phyloP scores from a whole-genome alignment of 1,140 invertebrate species.

The Magallana gigas region DNA sequence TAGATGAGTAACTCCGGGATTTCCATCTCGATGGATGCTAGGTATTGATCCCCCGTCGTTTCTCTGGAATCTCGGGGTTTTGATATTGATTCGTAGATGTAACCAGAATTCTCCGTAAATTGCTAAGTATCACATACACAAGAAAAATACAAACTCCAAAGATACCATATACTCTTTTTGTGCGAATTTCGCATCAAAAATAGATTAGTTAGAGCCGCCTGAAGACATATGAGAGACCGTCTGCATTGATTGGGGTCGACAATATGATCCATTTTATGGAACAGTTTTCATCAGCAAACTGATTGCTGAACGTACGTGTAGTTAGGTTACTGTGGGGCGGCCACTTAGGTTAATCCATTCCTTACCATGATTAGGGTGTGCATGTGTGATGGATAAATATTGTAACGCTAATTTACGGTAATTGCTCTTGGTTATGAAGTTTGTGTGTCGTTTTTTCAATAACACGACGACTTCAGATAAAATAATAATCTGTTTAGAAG shows the following conservation, averaged over 20 bases:
- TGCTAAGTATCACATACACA: slow-evolving; percentile 15
- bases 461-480: no score
- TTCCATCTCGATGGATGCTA: slow-evolving; percentile 7
- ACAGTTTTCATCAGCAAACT: neutral
- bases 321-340: neutral
- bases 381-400: neutral
- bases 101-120: slow-evolving; percentile 16
- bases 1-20: neutral
- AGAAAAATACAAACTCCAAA: neutral
- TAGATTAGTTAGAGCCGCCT: slow-evolving; percentile 5
- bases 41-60: neutral
- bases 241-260: slow-evolving; percentile 27
- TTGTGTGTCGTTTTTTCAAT: no score
- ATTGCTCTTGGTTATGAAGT: neutral
- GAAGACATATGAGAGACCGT: neutral
- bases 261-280: slow-evolving; percentile 18
- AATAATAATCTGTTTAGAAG: no score
- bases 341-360: neutral
- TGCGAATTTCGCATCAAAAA: slow-evolving; percentile 27
- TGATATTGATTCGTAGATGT: slow-evolving; percentile 33
- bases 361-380: neutral
- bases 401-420: neutral
- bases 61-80: neutral
- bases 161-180: slow-evolving; percentile 11
- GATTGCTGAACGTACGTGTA: neutral